Conservation (phyloP, 2,888 invertebrate species). For the Apamea epomidion region DNA sequence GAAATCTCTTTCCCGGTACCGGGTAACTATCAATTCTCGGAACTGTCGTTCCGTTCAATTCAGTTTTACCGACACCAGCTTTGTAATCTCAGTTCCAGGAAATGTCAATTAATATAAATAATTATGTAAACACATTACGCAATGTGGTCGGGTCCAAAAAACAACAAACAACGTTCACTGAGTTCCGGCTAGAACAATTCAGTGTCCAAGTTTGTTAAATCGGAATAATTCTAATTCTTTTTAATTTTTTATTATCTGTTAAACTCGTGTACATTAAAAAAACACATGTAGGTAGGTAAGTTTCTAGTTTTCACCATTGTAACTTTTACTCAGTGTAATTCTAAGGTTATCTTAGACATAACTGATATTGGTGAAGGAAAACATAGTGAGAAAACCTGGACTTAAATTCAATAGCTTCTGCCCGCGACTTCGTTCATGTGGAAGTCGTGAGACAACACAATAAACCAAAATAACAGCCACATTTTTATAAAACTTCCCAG, state of each 20-base stretch:
- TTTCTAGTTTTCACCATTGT: not conserved
- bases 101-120: conserved; percentile 1
- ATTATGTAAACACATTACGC: conserved; percentile 23
- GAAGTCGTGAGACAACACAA: not conserved
- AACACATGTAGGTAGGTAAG: not conserved
- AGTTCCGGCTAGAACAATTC: conserved; percentile 14
- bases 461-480: not conserved
- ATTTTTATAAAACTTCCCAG: not conserved
- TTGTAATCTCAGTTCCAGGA: not conserved
- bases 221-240: no score
- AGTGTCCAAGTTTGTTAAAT: conserved; percentile 47
- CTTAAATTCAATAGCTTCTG: not conserved
- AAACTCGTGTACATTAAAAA: conserved; percentile 46
- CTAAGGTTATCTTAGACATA: not conserved
- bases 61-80: not conserved
- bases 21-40: conserved; percentile 1
- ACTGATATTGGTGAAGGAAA: not conserved
- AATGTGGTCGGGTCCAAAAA: conserved; percentile 5
- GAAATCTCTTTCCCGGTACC: not conserved
- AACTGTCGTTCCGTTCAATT: not conserved
- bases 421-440: not conserved
- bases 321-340: not conserved
- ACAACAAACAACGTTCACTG: conserved; percentile 33
- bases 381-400: not conserved
- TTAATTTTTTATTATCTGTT: conserved; percentile 34